These are phyloP conservation scores for Oplegnathus fasciatus DNA, from an alignment of 2,113 vertebrate species.

Conservation along the genomic window DNA sequence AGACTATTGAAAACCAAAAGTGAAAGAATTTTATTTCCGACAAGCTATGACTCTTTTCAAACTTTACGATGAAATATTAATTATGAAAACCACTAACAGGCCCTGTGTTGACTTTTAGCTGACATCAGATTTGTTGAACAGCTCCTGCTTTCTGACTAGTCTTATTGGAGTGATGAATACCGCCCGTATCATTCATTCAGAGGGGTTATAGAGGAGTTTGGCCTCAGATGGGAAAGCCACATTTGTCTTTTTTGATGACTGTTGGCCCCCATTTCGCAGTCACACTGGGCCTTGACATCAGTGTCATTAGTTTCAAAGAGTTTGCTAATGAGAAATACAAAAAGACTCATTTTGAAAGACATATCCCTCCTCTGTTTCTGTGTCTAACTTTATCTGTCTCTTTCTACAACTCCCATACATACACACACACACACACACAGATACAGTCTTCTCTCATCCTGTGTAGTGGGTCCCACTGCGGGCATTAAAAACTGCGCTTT, in stretches of 20 bases:
- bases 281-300: constrained; percentile 63
- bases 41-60: constrained; percentile 4
- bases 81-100: constrained; percentile 22
- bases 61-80: constrained; percentile 23
- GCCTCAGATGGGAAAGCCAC: constrained; percentile 25
- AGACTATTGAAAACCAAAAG: constrained; percentile 23
- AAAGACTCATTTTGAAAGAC: constrained; percentile 61
- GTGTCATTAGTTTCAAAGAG: constrained; percentile 66
- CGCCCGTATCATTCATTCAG: constrained; percentile 19
- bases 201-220: constrained; percentile 23
- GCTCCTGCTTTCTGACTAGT: constrained; percentile 28
- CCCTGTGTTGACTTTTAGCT: constrained; percentile 32
- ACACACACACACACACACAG: background rate
- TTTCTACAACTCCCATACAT: background rate
- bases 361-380: constrained; percentile 5
- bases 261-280: constrained; percentile 34
- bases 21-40: constrained; percentile 17
- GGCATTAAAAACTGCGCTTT: constrained; percentile 47
- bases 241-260: constrained; percentile 55
- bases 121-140: constrained; percentile 38
- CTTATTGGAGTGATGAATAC: constrained; percentile 20
- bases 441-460: constrained; percentile 5
- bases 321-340: constrained; percentile 66
- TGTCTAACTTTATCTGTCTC: background rate
- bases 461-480: constrained; percentile 7